Conservation (phyloP, 2,113 vertebrate genomes). For the Eubucco bourcierii region DNA sequence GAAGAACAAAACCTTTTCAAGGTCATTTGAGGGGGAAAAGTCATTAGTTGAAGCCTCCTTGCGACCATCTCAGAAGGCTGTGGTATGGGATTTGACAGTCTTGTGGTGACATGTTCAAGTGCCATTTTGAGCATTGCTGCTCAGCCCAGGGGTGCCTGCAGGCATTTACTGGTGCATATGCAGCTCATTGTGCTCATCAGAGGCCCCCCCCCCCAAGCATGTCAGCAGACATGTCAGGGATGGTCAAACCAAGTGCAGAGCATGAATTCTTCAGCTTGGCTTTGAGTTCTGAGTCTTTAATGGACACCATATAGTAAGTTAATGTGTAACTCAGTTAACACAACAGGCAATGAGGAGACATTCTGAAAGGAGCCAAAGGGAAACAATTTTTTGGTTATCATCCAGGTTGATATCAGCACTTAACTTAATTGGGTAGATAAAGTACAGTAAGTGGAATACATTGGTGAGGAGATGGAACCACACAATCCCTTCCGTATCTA, state of each 20-base stretch:
- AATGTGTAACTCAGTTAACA: too few species aligned
- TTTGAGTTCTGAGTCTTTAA: conserved; percentile 22
- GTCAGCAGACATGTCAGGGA: background rate
- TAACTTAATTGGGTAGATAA: background rate
- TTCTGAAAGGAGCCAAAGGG: background rate
- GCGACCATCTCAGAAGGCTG: background rate
- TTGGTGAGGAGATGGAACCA: background rate
- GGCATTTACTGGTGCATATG: background rate
- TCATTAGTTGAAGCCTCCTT: background rate
- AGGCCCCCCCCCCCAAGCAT: background rate
- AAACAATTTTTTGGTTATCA: background rate
- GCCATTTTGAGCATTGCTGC: background rate
- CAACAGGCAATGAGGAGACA: background rate
- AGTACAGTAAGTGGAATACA: background rate
- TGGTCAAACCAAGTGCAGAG: background rate
- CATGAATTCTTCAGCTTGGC: conserved; percentile 26
- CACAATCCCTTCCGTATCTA: fast-evolving
- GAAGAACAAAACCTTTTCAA: background rate
- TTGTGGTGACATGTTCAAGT: background rate
- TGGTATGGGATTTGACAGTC: background rate
- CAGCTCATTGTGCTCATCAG: background rate
- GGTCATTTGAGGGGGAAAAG: background rate
- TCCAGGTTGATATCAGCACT: background rate
- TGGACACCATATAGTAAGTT: background rate
- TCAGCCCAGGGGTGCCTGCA: background rate